Conservation (phyloP, 2,113 vertebrate species). For the Gopherus evgoodei region DNA sequence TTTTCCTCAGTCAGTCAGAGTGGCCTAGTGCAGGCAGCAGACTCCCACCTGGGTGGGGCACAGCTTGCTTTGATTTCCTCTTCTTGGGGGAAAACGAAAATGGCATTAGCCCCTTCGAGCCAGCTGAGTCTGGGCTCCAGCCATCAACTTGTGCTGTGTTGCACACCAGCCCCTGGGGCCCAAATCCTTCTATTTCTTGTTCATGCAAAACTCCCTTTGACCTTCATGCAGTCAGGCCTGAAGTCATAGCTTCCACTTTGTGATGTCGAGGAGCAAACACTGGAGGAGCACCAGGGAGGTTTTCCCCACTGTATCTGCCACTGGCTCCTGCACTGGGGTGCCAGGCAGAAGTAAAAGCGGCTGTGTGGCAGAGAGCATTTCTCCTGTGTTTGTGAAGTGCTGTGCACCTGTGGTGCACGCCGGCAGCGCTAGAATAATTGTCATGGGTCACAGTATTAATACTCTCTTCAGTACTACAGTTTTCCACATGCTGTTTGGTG, state of each 20-base stretch:
- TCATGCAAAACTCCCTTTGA: fast-evolving
- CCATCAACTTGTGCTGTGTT: background rate
- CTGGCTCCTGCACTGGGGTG: fast-evolving
- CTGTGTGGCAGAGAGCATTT: background rate
- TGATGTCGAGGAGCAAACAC: background rate
- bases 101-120: fast-evolving
- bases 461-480: fast-evolving
- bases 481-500: background rate
- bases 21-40: background rate
- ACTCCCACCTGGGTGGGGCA: background rate
- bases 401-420: background rate
- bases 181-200: background rate
- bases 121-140: background rate
- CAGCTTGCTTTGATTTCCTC: background rate
- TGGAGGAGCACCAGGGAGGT: background rate
- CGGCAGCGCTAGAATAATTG: background rate
- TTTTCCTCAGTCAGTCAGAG: background rate
- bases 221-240: fast-evolving
- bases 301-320: fast-evolving
- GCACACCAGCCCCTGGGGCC: background rate
- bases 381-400: background rate
- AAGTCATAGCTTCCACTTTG: background rate
- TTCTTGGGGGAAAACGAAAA: background rate
- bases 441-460: background rate
- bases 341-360: background rate